A percentile compares a stretch with the other conserved stretches of the same genome.
These are phyloP conservation scores for Phalacrocorax pelagicus DNA, from an alignment of 2,113 vertebrate species.

Conservation along the genomic window DNA sequence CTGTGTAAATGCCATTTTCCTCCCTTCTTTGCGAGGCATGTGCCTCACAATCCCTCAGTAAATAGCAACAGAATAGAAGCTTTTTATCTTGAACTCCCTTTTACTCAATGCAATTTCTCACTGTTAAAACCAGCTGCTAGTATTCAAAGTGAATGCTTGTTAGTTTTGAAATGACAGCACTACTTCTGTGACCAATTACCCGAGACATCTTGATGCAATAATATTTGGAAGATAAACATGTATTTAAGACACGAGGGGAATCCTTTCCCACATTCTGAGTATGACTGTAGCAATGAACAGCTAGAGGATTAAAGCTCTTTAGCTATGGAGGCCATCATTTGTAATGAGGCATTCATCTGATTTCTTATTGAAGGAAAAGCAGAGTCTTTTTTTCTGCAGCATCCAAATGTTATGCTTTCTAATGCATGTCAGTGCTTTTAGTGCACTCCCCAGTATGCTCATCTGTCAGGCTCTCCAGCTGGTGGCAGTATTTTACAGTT, in stretches of 20 bases:
- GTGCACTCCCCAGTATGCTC: neutral
- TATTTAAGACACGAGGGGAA: fast-evolving
- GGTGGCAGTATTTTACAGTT: constrained; percentile 49
- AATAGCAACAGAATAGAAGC: neutral
- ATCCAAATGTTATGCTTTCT: neutral
- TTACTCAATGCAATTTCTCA: neutral
- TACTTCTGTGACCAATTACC: neutral
- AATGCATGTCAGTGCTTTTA: neutral
- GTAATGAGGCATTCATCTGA: neutral
- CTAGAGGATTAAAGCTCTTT: neutral
- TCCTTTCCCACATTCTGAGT: neutral
- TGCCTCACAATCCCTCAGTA: neutral
- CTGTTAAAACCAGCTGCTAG: neutral
- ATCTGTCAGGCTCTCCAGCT: neutral
- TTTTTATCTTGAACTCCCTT: neutral
- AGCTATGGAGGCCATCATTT: neutral
- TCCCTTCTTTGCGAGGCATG: neutral
- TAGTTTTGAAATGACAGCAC: neutral
- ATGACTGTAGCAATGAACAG: neutral
- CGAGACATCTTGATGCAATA: neutral
- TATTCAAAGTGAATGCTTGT: neutral
- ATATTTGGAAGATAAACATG: neutral
- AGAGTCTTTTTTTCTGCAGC: neutral
- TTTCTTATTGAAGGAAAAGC: neutral
- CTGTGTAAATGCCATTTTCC: neutral